Conservation (phyloP, 2,113 vertebrate genomes). For the Ranitomeya imitator region DNA sequence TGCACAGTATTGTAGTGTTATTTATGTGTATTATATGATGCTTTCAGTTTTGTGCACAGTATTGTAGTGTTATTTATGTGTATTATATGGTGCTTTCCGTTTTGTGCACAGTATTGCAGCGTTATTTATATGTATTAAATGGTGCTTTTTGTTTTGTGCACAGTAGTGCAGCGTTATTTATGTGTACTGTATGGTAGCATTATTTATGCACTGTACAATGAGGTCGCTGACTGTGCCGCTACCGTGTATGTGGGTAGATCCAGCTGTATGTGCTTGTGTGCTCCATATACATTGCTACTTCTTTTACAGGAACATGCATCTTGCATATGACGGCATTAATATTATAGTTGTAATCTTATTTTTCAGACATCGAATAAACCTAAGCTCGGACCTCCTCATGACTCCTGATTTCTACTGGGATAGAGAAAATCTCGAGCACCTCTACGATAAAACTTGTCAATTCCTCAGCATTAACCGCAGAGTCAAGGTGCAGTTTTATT, state of each 20-base stretch:
- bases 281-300: too few relatives aligned
- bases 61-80: too few relatives aligned
- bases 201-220: not conserved
- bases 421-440: slow-evolving; percentile 91
- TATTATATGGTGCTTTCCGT: not conserved
- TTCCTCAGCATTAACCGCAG: slow-evolving; percentile 94
- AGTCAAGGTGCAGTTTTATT: slow-evolving; percentile 80
- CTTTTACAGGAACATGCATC: too few relatives aligned
- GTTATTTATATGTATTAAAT: not conserved
- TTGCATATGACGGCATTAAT: too few relatives aligned
- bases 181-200: not conserved
- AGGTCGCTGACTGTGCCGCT: not conserved
- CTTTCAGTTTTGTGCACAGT: too few relatives aligned
- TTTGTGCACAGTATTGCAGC: not conserved
- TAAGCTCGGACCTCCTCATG: slow-evolving; percentile 94
- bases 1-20: too few relatives aligned
- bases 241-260: too few relatives aligned
- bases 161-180: not conserved
- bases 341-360: slow-evolving; percentile 38
- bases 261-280: not conserved
- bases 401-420: slow-evolving; percentile 99
- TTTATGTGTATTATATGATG: too few relatives aligned
- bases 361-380: slow-evolving; percentile 91
- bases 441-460: slow-evolving; percentile 95
- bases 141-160: not conserved